Percentiles rank a stretch among this genome's conserved stretches.
Conservation (phyloP, 2,113 vertebrate genomes). For the Sus scrofa region DNA sequence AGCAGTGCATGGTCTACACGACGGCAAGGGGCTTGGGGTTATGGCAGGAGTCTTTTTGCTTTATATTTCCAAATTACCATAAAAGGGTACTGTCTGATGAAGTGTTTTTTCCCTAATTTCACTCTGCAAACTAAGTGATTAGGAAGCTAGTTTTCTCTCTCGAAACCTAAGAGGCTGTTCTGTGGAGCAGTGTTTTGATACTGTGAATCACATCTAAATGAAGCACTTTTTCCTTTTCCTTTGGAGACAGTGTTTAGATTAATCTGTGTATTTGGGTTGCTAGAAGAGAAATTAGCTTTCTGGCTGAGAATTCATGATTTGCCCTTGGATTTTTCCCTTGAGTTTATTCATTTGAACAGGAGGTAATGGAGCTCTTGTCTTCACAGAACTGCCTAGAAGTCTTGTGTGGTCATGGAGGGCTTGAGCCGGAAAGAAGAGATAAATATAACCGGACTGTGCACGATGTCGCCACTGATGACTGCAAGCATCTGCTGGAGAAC, state of each 20-base stretch:
- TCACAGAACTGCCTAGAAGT: constrained; percentile 96
- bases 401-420: constrained; percentile 94
- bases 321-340: neutral
- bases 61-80: neutral
- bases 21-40: neutral
- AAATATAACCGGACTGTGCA: constrained; percentile 95
- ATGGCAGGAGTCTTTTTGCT: neutral
- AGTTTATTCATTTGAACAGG: constrained; percentile 5
- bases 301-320: constrained; percentile 41
- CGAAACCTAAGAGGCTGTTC: neutral
- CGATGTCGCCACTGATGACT: constrained; percentile 98
- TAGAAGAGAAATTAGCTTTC: constrained; percentile 61
- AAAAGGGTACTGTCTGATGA: neutral
- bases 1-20: neutral
- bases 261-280: constrained; percentile 35
- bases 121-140: neutral
- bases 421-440: constrained; percentile 95
- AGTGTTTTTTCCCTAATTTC: constrained; percentile 52
- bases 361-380: constrained; percentile 83
- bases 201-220: constrained; percentile 20
- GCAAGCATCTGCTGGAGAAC: constrained; percentile 98
- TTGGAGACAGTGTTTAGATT: neutral
- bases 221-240: neutral
- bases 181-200: constrained; percentile 22
- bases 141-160: constrained; percentile 46